These are phyloP conservation scores for Osmerus eperlanus DNA, from an alignment of 2,113 vertebrate species.

Conservation along the genomic window DNA sequence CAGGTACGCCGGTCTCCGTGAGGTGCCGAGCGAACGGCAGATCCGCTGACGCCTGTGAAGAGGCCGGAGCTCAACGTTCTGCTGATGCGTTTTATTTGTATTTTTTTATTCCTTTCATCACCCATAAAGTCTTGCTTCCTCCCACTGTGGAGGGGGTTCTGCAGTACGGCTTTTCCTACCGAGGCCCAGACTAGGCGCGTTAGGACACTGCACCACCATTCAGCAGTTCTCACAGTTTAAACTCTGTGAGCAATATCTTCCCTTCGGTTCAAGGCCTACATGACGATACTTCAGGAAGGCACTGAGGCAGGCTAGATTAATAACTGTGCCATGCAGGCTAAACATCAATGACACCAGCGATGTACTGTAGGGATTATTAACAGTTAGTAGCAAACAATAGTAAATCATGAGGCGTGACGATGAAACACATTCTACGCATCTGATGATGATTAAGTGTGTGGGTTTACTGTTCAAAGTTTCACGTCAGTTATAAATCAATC, in stretches of 20 bases:
- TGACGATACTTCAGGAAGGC: too few species aligned
- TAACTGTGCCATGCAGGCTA: too few species aligned
- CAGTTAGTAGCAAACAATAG: conserved; percentile 13
- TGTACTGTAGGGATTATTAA: too few species aligned
- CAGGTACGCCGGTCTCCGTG: conserved; percentile 4
- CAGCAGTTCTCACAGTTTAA: too few species aligned
- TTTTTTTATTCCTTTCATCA: conserved; percentile 18
- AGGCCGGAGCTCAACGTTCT: neutral
- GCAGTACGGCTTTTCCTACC: too few species aligned
- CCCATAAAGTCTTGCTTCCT: conserved; percentile 22
- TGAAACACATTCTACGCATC: conserved; percentile 35
- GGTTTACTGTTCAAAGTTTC: conserved; percentile 55
- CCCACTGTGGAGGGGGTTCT: neutral
- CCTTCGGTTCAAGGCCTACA: too few species aligned
- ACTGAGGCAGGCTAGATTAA: too few species aligned
- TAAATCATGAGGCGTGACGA: conserved; percentile 18
- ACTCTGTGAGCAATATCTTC: too few species aligned
- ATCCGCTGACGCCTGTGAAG: conserved; percentile 9
- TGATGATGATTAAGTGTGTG: conserved; percentile 53
- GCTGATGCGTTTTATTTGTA: conserved; percentile 11
- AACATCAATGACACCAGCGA: too few species aligned
- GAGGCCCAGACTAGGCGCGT: too few species aligned
- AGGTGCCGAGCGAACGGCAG: conserved; percentile 2
- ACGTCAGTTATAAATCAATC: conserved; percentile 34
- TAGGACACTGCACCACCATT: too few species aligned